Evolutionary conservation across 92 coral and sea anemone species (phyloP).

Genomic region (Blastomussa wellsi): DNA sequence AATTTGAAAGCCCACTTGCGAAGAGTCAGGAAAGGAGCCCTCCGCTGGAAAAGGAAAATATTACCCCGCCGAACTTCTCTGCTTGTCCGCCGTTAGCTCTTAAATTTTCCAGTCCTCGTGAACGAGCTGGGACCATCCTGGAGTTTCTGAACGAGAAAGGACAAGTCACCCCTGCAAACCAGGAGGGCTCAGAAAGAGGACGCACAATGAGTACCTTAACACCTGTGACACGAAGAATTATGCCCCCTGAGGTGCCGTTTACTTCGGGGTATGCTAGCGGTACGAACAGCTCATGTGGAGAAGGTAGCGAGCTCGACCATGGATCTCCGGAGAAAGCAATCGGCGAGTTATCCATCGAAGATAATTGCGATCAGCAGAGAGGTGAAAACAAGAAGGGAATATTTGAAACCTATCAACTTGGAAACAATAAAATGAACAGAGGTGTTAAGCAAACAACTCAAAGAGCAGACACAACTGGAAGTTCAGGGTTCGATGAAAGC

Average conservation of each 20-base stretch:
- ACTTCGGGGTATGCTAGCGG: constrained; percentile 62
- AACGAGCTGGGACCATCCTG: constrained; percentile 35
- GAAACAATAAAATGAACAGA: neutral
- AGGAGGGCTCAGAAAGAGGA: neutral
- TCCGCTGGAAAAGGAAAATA: neutral
- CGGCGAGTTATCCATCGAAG: neutral
- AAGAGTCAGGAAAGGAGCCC: constrained; percentile 11
- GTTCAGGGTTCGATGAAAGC: constrained; percentile 41
- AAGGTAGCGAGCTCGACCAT: constrained; percentile 14
- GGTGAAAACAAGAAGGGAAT: neutral
- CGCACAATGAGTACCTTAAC: neutral
- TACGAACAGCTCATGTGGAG: constrained; percentile 32
- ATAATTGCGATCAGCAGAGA: neutral
- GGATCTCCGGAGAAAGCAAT: constrained; percentile 8
- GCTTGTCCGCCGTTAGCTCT: neutral
- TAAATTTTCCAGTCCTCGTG: constrained; percentile 39
- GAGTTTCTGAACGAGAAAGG: constrained; percentile 37
- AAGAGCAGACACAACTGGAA: constrained; percentile 13
- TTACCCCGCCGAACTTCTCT: constrained; percentile 21
- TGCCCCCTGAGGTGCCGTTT: constrained; percentile 23
- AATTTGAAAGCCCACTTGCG: constrained; percentile 8
- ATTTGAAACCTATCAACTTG: neutral
- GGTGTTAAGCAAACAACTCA: neutral
- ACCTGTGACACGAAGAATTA: constrained; percentile 20
- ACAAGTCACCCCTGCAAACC: constrained; percentile 14